Evolutionary conservation across 2,797 vertebrate species (phyloP), one percentile per base, ranked within the genome.

Genomic region (Phrynocephalus guinanensis): DNA sequence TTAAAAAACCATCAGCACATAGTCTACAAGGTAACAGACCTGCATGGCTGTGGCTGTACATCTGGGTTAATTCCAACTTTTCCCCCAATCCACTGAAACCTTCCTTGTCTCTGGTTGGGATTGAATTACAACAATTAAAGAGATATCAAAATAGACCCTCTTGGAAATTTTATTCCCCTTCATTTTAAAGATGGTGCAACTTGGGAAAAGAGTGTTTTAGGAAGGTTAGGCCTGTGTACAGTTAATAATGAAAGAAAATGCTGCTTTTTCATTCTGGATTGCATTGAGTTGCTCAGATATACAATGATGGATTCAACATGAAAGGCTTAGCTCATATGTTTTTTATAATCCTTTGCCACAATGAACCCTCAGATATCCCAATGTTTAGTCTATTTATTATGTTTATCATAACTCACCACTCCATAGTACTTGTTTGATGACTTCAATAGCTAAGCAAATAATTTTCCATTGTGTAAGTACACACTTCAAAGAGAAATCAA

Each of bases 401-500:
- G 66, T 89, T 93, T 86, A 81, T 8, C 28, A 28, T 73, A 90
- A 91, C 33, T 89, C 88, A 84, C 68, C n/a, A 77, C 3, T 73
- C 9, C n/a, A 85, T 44, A 83, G 30, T 22, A 83, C 83, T 78
- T 80, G 87, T 44, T 38, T 3, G 70, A 86, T 76, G 83, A 86
- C 73, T 79, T 70, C 20, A 0, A 63, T 18, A 83, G 67, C 67
- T 82, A 91, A 85, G 81, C 48, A 92, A 91, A 82, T 86, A 85
- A 89, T 90, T 94, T 92, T 79, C 38, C 90, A 93, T 28, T 77
- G 75, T 28, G 24, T 6, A 93, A 73, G 6, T 52, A 80, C 2
- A 85, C 38, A 87, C 0, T 56, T 87, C 86, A 90, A 87, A 91
- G 72, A 77, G n/a, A 76, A 13, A 6, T 2, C 50, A 56, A 87